Evolutionary conservation across 2,797 vertebrate genomes (phyloP), one percentile per base, ranked within the genome.

Genomic region (Chrysolophus pictus): DNA sequence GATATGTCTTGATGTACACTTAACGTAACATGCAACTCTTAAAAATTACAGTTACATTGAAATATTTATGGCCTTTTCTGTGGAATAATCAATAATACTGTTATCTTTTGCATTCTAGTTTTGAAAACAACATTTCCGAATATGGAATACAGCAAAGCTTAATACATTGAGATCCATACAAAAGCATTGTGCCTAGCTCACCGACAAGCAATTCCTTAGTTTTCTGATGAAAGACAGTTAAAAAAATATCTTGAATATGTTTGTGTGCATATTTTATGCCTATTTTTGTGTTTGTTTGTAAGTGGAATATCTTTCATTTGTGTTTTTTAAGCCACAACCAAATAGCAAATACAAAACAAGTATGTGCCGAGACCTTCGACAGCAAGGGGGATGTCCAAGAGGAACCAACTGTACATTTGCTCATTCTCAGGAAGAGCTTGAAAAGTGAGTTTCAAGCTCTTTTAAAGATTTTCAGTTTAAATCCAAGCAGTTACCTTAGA

Each of bases 271-370:
- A 62, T 70, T 91, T 94, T 44, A 74, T 74, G n/a, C 12, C 22
- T 88, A 1, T 14, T 93, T 94, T 78, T 71, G 22, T 41, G 12
- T 60, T 14, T 78, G 69, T 81, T 82, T 42, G 11, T 92, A 91
- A 92, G 29, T 72, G 11, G 14, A 76, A n/a, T 82, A 22, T 90
- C 19, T 56, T 94, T 33, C 93, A 31, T 47, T 44, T 96, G 47
- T 64, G 49, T n/a, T 73, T 60, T 89, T 89, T 84, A 97, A 99
- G 99, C 98, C 99, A 69, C 99, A 99, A 95, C 98, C 98, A 82
- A 99, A 99, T 96, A 99, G 98, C 97, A 99, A 99, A 96, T 99
- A 99, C 70, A 99, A 99, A 97, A 99, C 99, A 91, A 99, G 99
- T 93, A 99, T 99, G 99, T 99, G 99, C 96, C 97, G 99, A 96